These are phyloP conservation scores for Aporophyla lueneburgensis DNA, from an alignment of 2,888 invertebrate genomes.

Conservation along the genomic window DNA sequence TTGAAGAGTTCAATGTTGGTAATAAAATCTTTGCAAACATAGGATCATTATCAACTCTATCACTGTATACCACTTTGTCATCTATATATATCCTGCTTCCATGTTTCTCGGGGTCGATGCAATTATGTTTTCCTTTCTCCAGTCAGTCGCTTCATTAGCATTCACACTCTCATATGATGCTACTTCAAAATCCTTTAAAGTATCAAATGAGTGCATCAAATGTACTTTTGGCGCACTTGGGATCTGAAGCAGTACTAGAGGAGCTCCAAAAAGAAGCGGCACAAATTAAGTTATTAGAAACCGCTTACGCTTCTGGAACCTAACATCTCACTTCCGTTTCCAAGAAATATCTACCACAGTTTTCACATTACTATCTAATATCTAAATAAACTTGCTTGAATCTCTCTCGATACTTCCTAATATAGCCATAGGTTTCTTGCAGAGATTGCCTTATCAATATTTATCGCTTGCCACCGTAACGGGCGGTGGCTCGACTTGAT, in stretches of 20 bases:
- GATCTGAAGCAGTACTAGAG: background rate
- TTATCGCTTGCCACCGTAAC: slow-evolving; percentile 52
- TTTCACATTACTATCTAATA: slow-evolving; percentile 57
- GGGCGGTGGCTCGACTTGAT: slow-evolving; percentile 53
- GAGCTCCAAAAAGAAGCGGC: background rate
- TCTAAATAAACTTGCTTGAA: slow-evolving; percentile 52
- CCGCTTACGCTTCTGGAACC: slow-evolving; percentile 6
- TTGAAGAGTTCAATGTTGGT: background rate
- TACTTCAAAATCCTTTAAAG: background rate
- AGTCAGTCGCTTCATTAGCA: background rate
- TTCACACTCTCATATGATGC: background rate
- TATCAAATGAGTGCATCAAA: background rate
- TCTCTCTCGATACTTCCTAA: slow-evolving; percentile 48
- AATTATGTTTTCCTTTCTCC: background rate
- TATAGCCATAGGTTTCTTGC: slow-evolving; percentile 55
- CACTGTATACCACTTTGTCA: background rate
- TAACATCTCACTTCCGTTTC: slow-evolving; percentile 45
- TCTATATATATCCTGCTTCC: background rate
- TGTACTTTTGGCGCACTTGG: background rate
- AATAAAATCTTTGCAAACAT: background rate
- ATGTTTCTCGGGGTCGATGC: background rate
- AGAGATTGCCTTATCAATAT: slow-evolving; percentile 64
- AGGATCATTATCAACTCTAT: background rate
- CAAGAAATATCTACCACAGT: slow-evolving; percentile 36
- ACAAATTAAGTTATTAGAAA: slow-evolving; percentile 39